Conservation (phyloP, 2,797 vertebrate species). For the Oceanodroma leucorhoa region DNA sequence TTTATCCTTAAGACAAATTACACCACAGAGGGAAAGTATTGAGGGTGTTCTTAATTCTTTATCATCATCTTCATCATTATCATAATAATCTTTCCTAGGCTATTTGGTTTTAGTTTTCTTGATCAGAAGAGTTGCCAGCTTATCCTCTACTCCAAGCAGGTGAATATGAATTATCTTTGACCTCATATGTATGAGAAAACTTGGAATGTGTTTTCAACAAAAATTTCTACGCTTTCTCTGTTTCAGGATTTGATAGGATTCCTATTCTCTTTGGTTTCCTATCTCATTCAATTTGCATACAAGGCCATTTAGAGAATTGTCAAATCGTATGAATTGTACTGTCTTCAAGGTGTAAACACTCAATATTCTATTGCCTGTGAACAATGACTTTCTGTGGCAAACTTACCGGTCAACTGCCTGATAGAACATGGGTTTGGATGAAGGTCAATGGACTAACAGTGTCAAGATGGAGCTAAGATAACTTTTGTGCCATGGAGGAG, state of each 20-base stretch:
- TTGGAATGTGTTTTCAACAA: background rate
- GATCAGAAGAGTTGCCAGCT: background rate
- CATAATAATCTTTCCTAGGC: background rate
- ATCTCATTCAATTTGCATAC: background rate
- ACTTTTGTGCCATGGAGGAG: background rate
- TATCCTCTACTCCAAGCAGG: background rate
- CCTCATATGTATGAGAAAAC: background rate
- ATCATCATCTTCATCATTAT: background rate
- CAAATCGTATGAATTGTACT: background rate
- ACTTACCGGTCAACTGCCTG: background rate
- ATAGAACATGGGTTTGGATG: background rate
- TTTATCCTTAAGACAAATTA: background rate
- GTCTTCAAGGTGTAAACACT: background rate
- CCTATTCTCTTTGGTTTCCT: background rate
- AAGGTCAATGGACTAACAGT: background rate
- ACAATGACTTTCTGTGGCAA: background rate
- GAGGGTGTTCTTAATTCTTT: background rate
- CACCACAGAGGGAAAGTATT: background rate
- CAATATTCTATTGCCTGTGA: background rate
- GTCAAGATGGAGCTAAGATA: background rate
- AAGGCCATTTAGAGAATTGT: background rate
- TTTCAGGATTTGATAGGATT: background rate
- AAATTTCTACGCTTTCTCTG: background rate
- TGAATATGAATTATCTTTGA: background rate
- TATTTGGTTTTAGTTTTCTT: background rate